Conservation (phyloP, 2,888 invertebrate species). For the Tetragonula carbonaria region DNA sequence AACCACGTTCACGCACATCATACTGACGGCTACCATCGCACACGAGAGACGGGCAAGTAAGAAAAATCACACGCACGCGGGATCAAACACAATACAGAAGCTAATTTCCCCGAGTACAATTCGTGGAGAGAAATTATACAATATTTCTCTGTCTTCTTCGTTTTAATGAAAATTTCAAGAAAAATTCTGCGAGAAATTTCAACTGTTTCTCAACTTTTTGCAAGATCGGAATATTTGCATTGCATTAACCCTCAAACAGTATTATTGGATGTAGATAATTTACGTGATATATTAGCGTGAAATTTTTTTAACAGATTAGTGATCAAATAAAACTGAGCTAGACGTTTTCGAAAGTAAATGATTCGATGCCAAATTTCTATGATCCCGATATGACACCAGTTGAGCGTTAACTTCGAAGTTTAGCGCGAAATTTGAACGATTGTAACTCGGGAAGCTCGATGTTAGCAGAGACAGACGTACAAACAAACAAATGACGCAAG, state of each 20-base stretch:
- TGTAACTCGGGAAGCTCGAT: conserved; percentile 59
- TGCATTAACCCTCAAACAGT: too few relatives aligned
- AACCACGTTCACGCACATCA: conserved; percentile 63
- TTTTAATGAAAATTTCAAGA: background rate
- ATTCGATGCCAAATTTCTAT: too few relatives aligned
- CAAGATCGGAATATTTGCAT: too few relatives aligned
- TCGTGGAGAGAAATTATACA: background rate
- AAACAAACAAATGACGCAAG: conserved; percentile 69
- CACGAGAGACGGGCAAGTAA: conserved; percentile 65
- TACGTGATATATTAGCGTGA: too few relatives aligned
- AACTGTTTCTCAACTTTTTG: too few relatives aligned
- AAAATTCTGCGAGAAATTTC: background rate
- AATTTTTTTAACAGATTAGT: too few relatives aligned
- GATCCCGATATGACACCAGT: too few relatives aligned
- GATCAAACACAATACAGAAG: conserved; percentile 61
- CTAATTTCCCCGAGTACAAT: conserved; percentile 55
- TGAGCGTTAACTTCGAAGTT: too few relatives aligned
- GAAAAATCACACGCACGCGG: conserved; percentile 62
- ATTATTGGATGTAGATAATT: too few relatives aligned
- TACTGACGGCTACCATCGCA: conserved; percentile 67
- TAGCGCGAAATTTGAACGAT: conserved; percentile 5
- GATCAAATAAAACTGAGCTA: too few relatives aligned
- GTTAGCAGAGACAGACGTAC: conserved; percentile 45
- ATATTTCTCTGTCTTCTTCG: background rate
- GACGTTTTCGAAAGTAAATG: too few relatives aligned